These are phyloP conservation scores for Lepeophtheirus salmonis DNA, from an alignment of 1,140 invertebrate species.

Conservation along the genomic window DNA sequence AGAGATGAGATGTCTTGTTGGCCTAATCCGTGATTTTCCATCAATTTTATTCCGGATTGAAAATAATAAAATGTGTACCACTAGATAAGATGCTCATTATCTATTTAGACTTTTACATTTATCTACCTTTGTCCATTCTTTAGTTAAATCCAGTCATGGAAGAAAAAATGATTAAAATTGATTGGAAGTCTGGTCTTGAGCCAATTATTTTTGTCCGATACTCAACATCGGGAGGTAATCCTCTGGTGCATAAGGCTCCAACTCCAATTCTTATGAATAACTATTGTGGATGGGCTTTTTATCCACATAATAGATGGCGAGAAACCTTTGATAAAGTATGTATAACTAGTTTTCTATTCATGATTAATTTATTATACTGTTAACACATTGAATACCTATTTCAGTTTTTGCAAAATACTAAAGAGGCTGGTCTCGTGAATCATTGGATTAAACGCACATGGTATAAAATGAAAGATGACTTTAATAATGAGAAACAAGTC, in stretches of 20 bases:
- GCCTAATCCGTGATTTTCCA: no score
- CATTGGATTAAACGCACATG: slow-evolving; percentile 5
- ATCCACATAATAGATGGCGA: not conserved
- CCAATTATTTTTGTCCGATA: slow-evolving; percentile 8
- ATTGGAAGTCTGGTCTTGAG: slow-evolving; percentile 17
- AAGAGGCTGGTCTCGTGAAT: not conserved
- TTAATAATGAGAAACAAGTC: not conserved
- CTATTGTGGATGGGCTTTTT: slow-evolving; percentile 9
- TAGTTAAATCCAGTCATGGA: not conserved
- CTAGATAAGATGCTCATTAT: no score
- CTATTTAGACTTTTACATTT: not conserved
- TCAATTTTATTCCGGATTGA: no score
- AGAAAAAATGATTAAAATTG: slow-evolving; percentile 7
- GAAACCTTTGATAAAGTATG: not conserved
- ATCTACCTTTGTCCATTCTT: no score
- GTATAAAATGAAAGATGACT: slow-evolving; percentile 6
- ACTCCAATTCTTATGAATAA: slow-evolving; percentile 14
- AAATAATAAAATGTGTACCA: no score
- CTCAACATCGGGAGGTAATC: slow-evolving; percentile 7
- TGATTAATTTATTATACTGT: no score
- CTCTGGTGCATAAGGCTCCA: slow-evolving; percentile 3
- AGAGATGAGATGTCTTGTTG: no score
- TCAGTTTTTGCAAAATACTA: not conserved
- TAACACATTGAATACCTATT: no score
- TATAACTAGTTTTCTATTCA: no score